Percentiles rank a stretch among this genome's conserved stretches.
These are phyloP conservation scores for Rhinolophus sinicus DNA, from an alignment of 2,113 vertebrate genomes.

Conservation along the genomic window DNA sequence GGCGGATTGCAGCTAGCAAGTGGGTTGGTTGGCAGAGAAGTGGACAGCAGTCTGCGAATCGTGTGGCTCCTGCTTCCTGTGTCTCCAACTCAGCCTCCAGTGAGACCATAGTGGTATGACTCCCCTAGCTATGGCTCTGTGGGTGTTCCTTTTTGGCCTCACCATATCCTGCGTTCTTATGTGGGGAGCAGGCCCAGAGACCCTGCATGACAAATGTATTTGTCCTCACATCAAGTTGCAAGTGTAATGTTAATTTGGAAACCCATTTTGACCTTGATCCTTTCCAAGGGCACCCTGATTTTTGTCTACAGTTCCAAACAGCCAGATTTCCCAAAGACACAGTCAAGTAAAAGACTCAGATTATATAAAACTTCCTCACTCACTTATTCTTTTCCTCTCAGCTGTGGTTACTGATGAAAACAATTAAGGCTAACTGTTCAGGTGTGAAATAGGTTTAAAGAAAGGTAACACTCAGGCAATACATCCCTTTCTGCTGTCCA, in stretches of 20 bases:
- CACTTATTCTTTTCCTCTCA: background rate
- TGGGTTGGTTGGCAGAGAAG: no score
- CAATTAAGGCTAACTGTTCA: background rate
- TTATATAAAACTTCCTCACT: background rate
- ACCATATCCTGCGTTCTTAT: no score
- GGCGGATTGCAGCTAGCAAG: no score
- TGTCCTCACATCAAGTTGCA: no score
- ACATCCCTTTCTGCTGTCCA: fast-evolving
- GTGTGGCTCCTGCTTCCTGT: no score
- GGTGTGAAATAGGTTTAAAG: background rate
- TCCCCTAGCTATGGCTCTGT: no score
- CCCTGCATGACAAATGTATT: no score
- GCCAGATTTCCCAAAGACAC: background rate
- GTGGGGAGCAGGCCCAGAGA: no score
- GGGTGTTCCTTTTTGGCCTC: no score
- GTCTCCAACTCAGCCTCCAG: no score
- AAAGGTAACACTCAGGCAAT: background rate
- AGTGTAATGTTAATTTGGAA: background rate
- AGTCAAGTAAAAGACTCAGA: background rate
- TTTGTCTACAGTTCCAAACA: background rate
- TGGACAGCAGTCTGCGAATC: no score
- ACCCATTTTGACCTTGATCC: background rate
- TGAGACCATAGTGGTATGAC: no score
- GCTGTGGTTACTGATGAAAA: background rate
- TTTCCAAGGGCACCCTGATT: background rate